Evolutionary conservation across 2,888 invertebrate species (phyloP).

Genomic region (Apamea monoglypha): DNA sequence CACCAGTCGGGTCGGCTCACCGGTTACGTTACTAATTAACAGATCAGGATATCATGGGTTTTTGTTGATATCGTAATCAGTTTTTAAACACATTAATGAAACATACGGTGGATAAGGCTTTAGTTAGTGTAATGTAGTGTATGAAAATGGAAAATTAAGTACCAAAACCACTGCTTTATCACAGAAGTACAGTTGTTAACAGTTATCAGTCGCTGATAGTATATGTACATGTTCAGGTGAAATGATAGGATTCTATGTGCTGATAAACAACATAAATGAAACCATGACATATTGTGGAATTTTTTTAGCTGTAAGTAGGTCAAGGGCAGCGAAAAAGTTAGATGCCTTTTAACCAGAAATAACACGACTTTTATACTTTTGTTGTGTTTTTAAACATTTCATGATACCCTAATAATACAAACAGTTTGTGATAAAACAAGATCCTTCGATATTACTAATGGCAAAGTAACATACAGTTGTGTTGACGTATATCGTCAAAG

Average conservation of each 20-base stretch:
- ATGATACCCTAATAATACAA: neutral
- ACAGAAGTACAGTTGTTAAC: constrained; percentile 9
- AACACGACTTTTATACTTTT: neutral
- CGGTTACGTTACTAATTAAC: constrained; percentile 9
- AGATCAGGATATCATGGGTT: constrained; percentile 8
- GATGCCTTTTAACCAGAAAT: neutral
- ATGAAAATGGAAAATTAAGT: too few relatives aligned
- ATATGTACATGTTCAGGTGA: constrained; percentile 20
- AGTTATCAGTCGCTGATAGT: constrained; percentile 47
- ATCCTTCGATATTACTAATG: neutral
- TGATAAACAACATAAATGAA: constrained; percentile 28
- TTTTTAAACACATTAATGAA: neutral
- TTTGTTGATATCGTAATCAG: neutral
- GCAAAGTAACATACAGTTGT: neutral
- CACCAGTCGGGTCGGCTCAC: too few relatives aligned
- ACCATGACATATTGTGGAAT: neutral
- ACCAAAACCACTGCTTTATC: constrained; percentile 37
- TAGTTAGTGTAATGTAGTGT: neutral
- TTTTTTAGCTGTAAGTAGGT: constrained; percentile 11
- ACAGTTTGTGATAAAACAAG: neutral
- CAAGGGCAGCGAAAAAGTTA: constrained; percentile 12
- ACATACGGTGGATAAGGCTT: neutral
- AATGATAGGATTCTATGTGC: constrained; percentile 17
- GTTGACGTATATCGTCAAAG: too few relatives aligned
- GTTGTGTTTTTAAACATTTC: neutral